Percentiles rank a stretch among this genome's conserved stretches.
phyloP scores from a whole-genome alignment of 2,888 invertebrate genomes.

The Sarcophaga subvicina region DNA sequence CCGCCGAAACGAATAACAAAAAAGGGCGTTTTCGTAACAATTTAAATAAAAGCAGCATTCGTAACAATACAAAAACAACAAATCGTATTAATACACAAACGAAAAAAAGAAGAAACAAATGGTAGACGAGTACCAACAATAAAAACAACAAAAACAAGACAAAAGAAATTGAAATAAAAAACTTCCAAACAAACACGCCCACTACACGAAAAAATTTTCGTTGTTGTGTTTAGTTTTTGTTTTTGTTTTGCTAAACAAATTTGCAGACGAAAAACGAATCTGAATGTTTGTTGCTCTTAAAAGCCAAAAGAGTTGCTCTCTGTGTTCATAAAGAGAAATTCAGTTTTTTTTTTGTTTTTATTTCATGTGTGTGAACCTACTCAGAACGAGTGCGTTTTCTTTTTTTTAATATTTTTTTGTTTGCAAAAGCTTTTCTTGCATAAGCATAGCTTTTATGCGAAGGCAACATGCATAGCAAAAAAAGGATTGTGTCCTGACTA shows the following conservation, averaged over 20 bases:
- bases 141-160: slow-evolving; percentile 27
- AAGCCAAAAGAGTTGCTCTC: neutral
- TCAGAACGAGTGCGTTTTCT: slow-evolving; percentile 42
- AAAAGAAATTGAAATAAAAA: slow-evolving; percentile 36
- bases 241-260: neutral
- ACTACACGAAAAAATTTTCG: slow-evolving; percentile 50
- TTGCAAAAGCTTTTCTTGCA: slow-evolving; percentile 60
- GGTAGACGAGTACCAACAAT: slow-evolving; percentile 52
- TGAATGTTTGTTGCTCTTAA: neutral
- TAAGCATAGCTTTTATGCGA: slow-evolving; percentile 39
- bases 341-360: neutral
- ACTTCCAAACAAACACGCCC: slow-evolving; percentile 69
- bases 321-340: neutral
- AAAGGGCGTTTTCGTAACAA: slow-evolving; percentile 76
- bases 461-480: neutral
- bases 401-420: neutral
- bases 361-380: neutral
- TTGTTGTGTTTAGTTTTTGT: neutral
- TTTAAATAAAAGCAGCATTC: slow-evolving; percentile 76
- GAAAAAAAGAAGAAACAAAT: slow-evolving; percentile 18
- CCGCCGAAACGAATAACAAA: neutral
- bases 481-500: slow-evolving; percentile 72
- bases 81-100: slow-evolving; percentile 52
- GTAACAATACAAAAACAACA: slow-evolving; percentile 67
- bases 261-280: neutral